These are phyloP conservation scores for Thecophora atra DNA, from an alignment of 2,888 invertebrate species.

Conservation along the genomic window DNA sequence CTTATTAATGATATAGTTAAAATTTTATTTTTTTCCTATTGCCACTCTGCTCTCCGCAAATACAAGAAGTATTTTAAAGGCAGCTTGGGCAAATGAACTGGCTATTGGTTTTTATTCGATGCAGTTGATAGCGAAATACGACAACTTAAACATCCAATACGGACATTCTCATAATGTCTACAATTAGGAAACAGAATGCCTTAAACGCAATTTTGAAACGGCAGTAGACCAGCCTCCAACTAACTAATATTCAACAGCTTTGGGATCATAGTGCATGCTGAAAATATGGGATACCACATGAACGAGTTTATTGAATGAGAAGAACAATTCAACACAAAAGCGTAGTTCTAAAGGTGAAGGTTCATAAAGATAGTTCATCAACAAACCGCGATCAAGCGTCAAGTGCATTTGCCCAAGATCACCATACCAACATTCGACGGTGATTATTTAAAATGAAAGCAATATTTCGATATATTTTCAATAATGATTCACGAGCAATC, in stretches of 20 bases:
- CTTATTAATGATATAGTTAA: background rate
- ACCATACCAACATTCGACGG: background rate
- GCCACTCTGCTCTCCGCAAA: background rate
- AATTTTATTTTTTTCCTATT: background rate
- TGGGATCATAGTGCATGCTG: background rate
- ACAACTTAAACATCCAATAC: background rate
- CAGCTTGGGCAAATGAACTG: background rate
- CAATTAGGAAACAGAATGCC: too few relatives aligned
- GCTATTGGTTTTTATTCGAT: background rate
- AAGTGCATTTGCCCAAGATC: background rate
- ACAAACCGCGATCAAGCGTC: background rate
- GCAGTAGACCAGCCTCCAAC: too few relatives aligned
- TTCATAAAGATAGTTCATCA: background rate
- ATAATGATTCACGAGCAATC: background rate
- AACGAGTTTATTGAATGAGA: background rate
- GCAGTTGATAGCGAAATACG: background rate
- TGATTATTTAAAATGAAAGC: background rate
- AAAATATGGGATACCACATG: background rate
- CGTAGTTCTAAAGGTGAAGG: background rate
- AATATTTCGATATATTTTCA: constrained; percentile 8
- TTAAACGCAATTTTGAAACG: too few relatives aligned
- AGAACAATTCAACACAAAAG: background rate
- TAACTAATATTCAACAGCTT: background rate
- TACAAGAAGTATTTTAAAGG: background rate
- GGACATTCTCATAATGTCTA: too few relatives aligned